Conservation (phyloP, 2,797 vertebrate species). For the Lacerta agilis region DNA sequence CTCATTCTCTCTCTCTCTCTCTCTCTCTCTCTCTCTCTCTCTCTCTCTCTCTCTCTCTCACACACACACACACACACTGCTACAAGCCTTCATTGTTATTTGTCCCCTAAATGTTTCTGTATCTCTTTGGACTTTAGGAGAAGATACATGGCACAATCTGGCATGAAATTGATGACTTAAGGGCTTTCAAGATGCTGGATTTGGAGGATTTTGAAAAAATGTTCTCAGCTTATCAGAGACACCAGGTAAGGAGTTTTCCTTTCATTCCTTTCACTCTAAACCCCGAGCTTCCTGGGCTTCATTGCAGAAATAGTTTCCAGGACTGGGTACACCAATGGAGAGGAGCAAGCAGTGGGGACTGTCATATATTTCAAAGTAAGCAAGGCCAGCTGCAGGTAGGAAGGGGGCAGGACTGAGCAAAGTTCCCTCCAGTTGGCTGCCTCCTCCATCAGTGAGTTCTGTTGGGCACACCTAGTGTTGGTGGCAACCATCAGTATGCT, state of each 20-base stretch:
- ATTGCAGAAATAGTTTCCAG: neutral
- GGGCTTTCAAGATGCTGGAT: slow-evolving; percentile 91
- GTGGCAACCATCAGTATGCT: neutral
- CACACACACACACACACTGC: no score
- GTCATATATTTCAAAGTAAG: neutral
- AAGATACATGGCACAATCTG: slow-evolving; percentile 93
- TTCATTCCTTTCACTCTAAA: neutral
- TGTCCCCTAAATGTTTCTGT: neutral
- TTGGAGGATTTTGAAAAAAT: slow-evolving; percentile 98
- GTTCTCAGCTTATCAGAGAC: slow-evolving; percentile 98
- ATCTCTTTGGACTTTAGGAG: slow-evolving; percentile 79
- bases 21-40: no score
- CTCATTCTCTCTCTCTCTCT: neutral
- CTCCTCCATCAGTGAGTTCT: neutral
- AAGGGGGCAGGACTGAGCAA: neutral
- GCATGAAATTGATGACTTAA: slow-evolving; percentile 94
- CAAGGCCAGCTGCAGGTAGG: neutral
- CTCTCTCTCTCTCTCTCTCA: no score
- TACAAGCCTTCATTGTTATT: neutral
- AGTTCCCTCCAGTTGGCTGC: neutral
- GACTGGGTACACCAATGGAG: neutral
- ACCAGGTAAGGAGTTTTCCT: slow-evolving; percentile 85
- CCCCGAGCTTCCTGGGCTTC: slow-evolving; percentile 9
- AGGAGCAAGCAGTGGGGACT: neutral
- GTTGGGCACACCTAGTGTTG: neutral